Evolutionary conservation across 2,113 vertebrate species (phyloP).

Genomic region (Athene cunicularia): DNA sequence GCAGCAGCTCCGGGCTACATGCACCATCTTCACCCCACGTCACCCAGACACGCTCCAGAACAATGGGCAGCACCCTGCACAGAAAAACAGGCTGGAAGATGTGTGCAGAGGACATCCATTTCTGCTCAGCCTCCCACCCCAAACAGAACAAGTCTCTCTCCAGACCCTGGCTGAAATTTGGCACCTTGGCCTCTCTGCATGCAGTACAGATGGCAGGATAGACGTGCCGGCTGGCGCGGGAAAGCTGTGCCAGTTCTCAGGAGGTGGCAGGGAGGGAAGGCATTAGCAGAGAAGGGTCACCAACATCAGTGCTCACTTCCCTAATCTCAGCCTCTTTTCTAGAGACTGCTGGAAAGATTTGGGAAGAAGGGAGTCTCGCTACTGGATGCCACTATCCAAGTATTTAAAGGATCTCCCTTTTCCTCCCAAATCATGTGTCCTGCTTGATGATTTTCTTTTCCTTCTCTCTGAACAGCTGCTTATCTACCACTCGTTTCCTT

Average conservation of each 20-base stretch:
- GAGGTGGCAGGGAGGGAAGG: not conserved
- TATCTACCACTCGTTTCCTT: not conserved
- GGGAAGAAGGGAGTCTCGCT: not conserved
- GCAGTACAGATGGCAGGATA: constrained; percentile 54
- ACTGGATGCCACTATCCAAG: not conserved
- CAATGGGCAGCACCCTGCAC: not conserved
- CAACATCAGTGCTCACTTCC: not conserved
- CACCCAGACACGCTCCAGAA: not conserved
- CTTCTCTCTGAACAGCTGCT: not conserved
- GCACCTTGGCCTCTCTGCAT: not conserved
- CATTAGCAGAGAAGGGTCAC: constrained; percentile 8
- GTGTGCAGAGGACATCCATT: not conserved
- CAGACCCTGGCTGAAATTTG: constrained; percentile 50
- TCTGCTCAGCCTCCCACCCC: not conserved
- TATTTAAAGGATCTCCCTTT: not conserved
- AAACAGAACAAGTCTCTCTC: not conserved
- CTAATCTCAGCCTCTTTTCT: not conserved
- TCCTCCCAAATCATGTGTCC: not conserved
- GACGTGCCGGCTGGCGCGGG: not conserved
- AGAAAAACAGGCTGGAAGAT: not conserved
- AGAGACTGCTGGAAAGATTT: not conserved
- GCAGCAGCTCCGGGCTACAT: not conserved
- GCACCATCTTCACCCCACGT: rapidly evolving
- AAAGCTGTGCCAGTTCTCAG: constrained; percentile 14
- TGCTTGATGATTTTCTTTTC: not conserved